Base-by-base conservation (phyloP, 2,113 vertebrate species). In the Campylorhamphus procurvoides region DNA sequence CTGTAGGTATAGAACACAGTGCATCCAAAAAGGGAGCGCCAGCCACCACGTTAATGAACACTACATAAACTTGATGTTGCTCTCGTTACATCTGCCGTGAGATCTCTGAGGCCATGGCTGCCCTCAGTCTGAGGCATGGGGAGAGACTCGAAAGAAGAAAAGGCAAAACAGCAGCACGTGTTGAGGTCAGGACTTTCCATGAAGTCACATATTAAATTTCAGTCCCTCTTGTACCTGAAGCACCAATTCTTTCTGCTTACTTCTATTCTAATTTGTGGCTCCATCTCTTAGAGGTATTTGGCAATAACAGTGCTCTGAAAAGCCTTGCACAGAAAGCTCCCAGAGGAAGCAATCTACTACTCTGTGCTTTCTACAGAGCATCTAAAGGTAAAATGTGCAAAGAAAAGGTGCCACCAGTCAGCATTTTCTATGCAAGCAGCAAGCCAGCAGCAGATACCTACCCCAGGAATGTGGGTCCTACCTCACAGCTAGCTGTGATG, bases 401-500 rank as follows among this genome's bases (percentile, higher is more conserved):
- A 67, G 31, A 8, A 73, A 73, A 86, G 63, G 10, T 59, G 14
- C 14, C 47, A 50, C 16, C 11, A 59, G 29, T 49, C 75, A 50
- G 47, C 40, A 37, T 90, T 90, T 83, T 35, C 79, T 22, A 17
- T 2, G 5, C 0, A 0, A 62, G 62, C 28, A 53, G 35, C 20
- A 31, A 82, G 31, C 11, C 62, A 85, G 49, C 27, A 86, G n/a
- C 46, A 83, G 60, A 52, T 11, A 44, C 1, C 0, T n/a, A 49
- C 14, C 11, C 42, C 35, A 73, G 6, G 3, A 40, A 44, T 0
- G 0, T 4, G 6, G 5, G 13, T 35, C 37, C 29, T 55, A 6
- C 28, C 46, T 67, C 46, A 23, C 0, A 0, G n/a, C 8, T n/a
- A 66, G 25, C 80, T 77, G 18, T 20, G 25, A 20, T 44, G 68